phyloP scores from a whole-genome alignment of 2,888 invertebrate genomes.

The Drosophila testacea region DNA sequence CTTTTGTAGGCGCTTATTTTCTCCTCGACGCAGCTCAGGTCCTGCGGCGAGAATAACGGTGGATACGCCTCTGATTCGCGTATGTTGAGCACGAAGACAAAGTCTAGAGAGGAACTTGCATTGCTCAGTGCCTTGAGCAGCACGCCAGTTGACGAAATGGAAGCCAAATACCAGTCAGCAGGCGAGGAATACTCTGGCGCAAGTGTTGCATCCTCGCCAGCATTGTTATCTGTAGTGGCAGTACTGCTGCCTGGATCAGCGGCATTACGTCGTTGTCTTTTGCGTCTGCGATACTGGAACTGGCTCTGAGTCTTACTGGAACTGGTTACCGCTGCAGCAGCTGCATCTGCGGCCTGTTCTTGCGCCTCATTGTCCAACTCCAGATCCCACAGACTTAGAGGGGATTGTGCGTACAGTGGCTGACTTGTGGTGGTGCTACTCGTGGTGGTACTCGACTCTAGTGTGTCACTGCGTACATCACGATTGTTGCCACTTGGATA shows the following conservation, averaged over 20 bases:
- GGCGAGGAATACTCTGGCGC: slow-evolving; percentile 23
- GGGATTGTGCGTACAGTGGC: slow-evolving; percentile 64
- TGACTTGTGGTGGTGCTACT: slow-evolving; percentile 43
- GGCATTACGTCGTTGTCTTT: slow-evolving; percentile 52
- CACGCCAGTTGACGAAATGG: slow-evolving; percentile 84
- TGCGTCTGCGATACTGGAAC: slow-evolving; percentile 52
- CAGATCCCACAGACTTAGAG: slow-evolving; percentile 86
- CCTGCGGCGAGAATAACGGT: slow-evolving; percentile 87
- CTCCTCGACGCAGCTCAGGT: slow-evolving; percentile 88
- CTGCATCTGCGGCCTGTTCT: slow-evolving; percentile 79
- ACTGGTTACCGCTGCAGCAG: slow-evolving; percentile 24
- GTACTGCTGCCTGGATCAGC: slow-evolving; percentile 10
- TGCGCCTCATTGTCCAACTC: slow-evolving; percentile 87
- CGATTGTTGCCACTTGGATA: slow-evolving; percentile 82
- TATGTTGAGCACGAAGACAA: slow-evolving; percentile 91
- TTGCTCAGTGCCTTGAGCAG: slow-evolving; percentile 85
- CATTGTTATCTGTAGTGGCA: slow-evolving; percentile 27
- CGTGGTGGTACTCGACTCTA: slow-evolving; percentile 47
- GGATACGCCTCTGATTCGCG: slow-evolving; percentile 88
- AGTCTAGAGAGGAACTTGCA: slow-evolving; percentile 86
- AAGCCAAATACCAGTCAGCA: slow-evolving; percentile 81
- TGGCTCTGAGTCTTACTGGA: slow-evolving; percentile 24
- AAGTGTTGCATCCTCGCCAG: slow-evolving; percentile 40
- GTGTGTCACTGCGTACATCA: slow-evolving; percentile 82
- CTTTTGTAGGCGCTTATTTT: slow-evolving; percentile 85